Evolutionary conservation across 2,888 invertebrate species (phyloP).

Genomic region (Beris morrisii): DNA sequence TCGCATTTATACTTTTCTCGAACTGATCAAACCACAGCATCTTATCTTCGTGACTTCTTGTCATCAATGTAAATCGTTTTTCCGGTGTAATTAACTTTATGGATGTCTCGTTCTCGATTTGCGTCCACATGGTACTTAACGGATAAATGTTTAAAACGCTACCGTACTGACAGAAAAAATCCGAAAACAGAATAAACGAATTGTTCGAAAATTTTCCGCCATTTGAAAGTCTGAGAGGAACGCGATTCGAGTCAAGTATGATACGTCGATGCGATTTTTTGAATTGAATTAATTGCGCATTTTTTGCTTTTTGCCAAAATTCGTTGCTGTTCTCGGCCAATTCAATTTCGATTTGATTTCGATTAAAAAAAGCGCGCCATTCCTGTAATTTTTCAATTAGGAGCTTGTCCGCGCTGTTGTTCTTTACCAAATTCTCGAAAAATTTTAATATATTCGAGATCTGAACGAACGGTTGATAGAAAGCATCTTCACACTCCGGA

Average conservation of each 20-base stretch:
- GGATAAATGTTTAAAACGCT: constrained; percentile 70
- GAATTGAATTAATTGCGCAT: constrained; percentile 50
- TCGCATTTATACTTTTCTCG: constrained; percentile 71
- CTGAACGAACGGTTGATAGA: constrained; percentile 49
- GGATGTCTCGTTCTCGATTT: constrained; percentile 69
- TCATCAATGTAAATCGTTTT: constrained; percentile 69
- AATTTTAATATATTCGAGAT: constrained; percentile 49
- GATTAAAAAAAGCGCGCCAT: constrained; percentile 49
- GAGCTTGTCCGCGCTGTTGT: constrained; percentile 42
- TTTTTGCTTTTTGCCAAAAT: constrained; percentile 54
- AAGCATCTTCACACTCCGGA: constrained; percentile 47
- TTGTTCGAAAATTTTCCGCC: constrained; percentile 75
- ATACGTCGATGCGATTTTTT: constrained; percentile 70
- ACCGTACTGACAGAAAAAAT: constrained; percentile 75
- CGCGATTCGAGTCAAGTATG: constrained; percentile 73
- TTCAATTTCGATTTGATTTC: constrained; percentile 48
- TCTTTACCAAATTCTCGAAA: constrained; percentile 47
- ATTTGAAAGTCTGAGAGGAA: constrained; percentile 69
- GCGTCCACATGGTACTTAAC: constrained; percentile 78
- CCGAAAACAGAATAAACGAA: constrained; percentile 80
- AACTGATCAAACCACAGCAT: constrained; percentile 78
- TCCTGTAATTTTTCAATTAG: constrained; percentile 46
- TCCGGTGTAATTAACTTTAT: constrained; percentile 78
- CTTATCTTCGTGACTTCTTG: constrained; percentile 67
- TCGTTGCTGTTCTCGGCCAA: constrained; percentile 51